phyloP scores from a whole-genome alignment of 2,113 vertebrate species.

The Cololabis saira region DNA sequence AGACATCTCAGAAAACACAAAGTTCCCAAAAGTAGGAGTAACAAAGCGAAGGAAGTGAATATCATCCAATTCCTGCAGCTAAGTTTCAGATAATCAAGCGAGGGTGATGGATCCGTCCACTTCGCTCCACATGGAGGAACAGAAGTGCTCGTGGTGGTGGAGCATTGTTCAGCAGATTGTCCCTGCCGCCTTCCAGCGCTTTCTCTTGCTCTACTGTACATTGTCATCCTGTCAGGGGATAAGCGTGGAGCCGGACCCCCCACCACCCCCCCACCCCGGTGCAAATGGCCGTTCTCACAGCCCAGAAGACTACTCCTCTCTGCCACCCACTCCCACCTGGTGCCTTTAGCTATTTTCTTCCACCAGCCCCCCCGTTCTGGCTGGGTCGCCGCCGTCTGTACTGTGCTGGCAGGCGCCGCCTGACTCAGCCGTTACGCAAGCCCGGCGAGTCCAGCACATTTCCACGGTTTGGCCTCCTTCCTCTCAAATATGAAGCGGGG shows the following conservation, averaged over 20 bases:
- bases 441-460: slow-evolving; percentile 44
- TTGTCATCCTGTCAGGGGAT: slow-evolving; percentile 73
- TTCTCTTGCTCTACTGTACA: slow-evolving; percentile 79
- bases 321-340: slow-evolving; percentile 87
- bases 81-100: slow-evolving; percentile 52
- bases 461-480: slow-evolving; percentile 10
- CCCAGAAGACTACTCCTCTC: slow-evolving; percentile 85
- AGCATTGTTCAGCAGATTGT: slow-evolving; percentile 82
- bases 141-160: slow-evolving; percentile 76
- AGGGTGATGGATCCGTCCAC: slow-evolving; percentile 47
- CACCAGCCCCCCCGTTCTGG: slow-evolving; percentile 82
- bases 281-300: slow-evolving; percentile 87
- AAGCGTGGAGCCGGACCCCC: slow-evolving; percentile 78
- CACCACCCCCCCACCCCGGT: no score
- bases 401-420: slow-evolving; percentile 79
- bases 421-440: slow-evolving; percentile 81
- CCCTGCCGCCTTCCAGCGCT: slow-evolving; percentile 68
- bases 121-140: slow-evolving; percentile 79
- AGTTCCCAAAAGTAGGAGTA: no score
- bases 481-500: no score
- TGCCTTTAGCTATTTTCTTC: slow-evolving; percentile 87
- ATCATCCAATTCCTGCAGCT: slow-evolving; percentile 20
- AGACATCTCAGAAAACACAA: no score
- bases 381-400: slow-evolving; percentile 84
- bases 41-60: no score